Conservation (phyloP, 30 jellyfish, hydroid and myxozoan genomes). For the Aurelia aurita region DNA sequence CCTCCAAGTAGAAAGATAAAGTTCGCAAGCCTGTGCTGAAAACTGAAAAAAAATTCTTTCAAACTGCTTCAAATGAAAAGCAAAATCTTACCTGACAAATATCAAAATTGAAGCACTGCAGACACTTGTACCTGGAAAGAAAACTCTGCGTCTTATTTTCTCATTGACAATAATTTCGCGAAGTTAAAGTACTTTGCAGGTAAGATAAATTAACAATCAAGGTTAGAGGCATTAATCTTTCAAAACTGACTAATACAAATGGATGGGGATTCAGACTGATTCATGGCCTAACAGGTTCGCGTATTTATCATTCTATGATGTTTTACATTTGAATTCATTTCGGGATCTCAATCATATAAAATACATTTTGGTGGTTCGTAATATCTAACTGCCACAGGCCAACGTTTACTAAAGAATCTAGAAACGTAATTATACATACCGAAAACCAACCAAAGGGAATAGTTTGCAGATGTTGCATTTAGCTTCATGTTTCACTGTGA, state of each 20-base stretch:
- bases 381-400: no score
- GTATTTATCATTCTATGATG: background rate
- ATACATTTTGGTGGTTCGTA: no score
- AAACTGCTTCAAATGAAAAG: no score
- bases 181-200: no score
- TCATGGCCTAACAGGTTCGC: background rate
- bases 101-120: conserved; percentile 77
- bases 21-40: no score
- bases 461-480: conserved; percentile 74
- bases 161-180: background rate
- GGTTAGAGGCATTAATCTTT: conserved; percentile 18
- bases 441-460: conserved; percentile 75
- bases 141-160: background rate
- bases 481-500: conserved; percentile 73
- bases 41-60: no score
- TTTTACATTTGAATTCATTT: no score
- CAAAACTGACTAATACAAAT: background rate
- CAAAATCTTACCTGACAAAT: conserved; percentile 60
- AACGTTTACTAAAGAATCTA: no score
- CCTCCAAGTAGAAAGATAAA: no score
- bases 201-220: background rate
- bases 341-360: no score
- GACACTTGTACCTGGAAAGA: conserved; percentile 70
- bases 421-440: conserved; percentile 22
- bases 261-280: background rate